phyloP scores from a whole-genome alignment of 2,113 vertebrate species.

The Ginglymostoma cirratum region DNA sequence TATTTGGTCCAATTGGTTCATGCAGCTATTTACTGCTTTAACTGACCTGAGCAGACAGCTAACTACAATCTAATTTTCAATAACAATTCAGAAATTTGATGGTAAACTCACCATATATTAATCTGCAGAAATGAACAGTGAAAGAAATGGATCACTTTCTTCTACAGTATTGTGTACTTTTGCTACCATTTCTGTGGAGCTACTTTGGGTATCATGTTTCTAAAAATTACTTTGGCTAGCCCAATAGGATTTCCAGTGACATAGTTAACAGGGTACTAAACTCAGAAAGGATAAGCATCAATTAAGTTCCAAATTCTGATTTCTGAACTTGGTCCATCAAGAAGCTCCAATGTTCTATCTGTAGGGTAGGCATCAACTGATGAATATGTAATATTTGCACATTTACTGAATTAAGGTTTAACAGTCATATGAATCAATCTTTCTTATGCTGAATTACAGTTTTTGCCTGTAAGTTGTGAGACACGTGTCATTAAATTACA shows the following conservation, averaged over 20 bases:
- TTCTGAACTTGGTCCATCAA: not conserved
- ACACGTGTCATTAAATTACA: not conserved
- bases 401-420: not conserved
- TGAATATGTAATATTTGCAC: not conserved
- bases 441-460: not conserved
- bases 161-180: not conserved
- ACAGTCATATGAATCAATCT: not conserved
- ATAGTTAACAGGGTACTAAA: not conserved
- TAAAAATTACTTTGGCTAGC: not conserved
- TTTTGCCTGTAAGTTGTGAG: constrained; percentile 4
- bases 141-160: not conserved
- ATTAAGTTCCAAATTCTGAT: not conserved
- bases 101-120: not conserved
- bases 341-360: not conserved
- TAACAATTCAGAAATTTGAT: not conserved
- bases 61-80: not conserved
- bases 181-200: not conserved
- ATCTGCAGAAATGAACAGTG: not conserved
- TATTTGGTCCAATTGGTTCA: not conserved
- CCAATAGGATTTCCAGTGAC: not conserved
- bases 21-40: not conserved
- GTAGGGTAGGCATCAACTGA: too few species aligned
- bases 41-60: not conserved
- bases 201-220: not conserved
- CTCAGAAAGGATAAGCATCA: not conserved